Evolutionary conservation across 2,113 vertebrate species (phyloP), one percentile per base, ranked within the genome.

Genomic region (Myxocyprinus asiaticus): DNA sequence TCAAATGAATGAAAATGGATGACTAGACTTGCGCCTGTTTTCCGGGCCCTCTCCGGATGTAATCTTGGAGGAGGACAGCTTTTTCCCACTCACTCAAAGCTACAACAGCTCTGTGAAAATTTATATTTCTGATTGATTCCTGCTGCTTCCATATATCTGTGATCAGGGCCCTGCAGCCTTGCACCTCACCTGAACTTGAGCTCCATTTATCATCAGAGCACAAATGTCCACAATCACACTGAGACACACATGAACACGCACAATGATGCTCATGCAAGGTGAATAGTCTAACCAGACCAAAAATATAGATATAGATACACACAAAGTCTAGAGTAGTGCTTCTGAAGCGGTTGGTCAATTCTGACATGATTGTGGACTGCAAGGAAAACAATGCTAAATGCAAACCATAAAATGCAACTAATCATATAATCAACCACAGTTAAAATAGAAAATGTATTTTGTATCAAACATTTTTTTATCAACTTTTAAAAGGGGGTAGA

Each of bases 51-150:
- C 4, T 48, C 14, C 9, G 22, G 63, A 58, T 73, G 56, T 45
- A 78, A 69, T 82, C 56, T 78, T 55, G 58, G 64, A 78, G 22
- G 22, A 33, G 22, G 22, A 33, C 22, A 33, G 55, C 42, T 71
- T 77, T 50, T 6, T 61, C 53, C 6, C 42, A n/a, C 50, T 43
- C 63, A 75, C 80, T 83, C 64, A 79, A 78, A 56, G 71, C 73
- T 81, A 53, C 63, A 67, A 48, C 17, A 65, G 69, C 71, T 59
- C 62, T 80, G 56, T 64, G 73, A 56, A 82, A 84, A 82, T 77
- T 78, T 78, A 81, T 78, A 76, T 73, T 58, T 9, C 67, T 76
- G 82, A 85, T 85, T 78, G 68, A 85, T 83, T 80, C 48, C 50
- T 17, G 53, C 53, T 10, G 74, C 58, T 74, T 62, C 77, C 58